phyloP scores from a whole-genome alignment of 2,888 invertebrate genomes.

The Stenolophus ochropezus region DNA sequence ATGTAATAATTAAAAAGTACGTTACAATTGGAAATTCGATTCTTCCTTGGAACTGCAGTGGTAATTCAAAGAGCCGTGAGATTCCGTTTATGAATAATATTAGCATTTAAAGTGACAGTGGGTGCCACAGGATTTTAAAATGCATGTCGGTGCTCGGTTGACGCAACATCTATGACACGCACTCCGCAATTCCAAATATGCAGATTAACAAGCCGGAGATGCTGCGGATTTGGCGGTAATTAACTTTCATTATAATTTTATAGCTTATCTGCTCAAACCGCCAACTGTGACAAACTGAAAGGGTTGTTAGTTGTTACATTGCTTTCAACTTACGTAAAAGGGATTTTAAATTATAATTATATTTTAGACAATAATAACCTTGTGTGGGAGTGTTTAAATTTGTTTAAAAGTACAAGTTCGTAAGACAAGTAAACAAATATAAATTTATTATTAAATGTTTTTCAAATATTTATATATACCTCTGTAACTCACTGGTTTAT shows the following conservation, averaged over 20 bases:
- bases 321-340: no score
- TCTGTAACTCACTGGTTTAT: no score
- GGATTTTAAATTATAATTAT: no score
- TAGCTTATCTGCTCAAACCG: not conserved
- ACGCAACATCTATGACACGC: conserved; percentile 25
- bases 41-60: not conserved
- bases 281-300: no score
- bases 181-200: conserved; percentile 24
- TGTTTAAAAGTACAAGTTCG: no score
- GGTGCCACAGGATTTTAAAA: conserved; percentile 9
- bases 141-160: conserved; percentile 7
- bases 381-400: no score
- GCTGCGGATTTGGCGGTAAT: not conserved
- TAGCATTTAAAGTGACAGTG: conserved; percentile 51
- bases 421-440: no score
- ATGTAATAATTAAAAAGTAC: not conserved
- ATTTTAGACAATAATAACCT: no score
- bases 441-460: no score
- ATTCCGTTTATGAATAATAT: conserved; percentile 53
- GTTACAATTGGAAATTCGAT: not conserved
- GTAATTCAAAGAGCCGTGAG: conserved; percentile 23
- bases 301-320: no score
- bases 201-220: not conserved
- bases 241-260: not conserved
- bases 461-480: no score